These are phyloP conservation scores for Loxodonta africana DNA, from an alignment of 2,113 vertebrate genomes.

Conservation along the genomic window DNA sequence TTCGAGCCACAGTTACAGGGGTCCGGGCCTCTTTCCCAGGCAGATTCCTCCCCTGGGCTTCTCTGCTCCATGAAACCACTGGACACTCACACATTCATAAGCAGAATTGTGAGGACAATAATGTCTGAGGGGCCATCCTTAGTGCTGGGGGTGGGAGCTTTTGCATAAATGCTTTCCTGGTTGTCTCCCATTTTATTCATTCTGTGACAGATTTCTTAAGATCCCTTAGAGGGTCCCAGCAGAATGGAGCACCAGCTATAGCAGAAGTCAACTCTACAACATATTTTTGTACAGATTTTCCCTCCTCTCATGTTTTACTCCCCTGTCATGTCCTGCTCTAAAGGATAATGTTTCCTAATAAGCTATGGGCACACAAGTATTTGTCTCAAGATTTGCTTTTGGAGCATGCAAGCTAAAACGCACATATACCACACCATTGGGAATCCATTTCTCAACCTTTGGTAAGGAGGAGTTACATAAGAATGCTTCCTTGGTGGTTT, in stretches of 20 bases:
- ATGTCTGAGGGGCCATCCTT: neutral
- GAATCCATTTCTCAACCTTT: neutral
- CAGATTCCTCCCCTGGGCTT: neutral
- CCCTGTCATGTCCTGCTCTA: neutral
- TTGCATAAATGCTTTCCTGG: neutral
- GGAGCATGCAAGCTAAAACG: neutral
- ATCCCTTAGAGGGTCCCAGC: neutral
- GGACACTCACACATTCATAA: neutral
- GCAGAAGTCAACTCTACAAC: neutral
- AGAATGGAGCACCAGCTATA: neutral
- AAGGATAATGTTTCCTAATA: neutral
- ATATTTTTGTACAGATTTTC: neutral
- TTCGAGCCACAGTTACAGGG: neutral
- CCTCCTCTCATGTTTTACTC: neutral
- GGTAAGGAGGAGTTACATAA: conserved; percentile 11
- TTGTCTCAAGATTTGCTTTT: neutral
- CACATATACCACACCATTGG: neutral
- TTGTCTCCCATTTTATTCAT: neutral
- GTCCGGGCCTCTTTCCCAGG: neutral
- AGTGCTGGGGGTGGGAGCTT: neutral
- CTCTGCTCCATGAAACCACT: neutral
- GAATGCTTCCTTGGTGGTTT: neutral
- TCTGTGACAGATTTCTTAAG: neutral
- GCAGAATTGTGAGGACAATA: neutral
- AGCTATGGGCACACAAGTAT: neutral